Evolutionary conservation across 2,888 invertebrate genomes (phyloP).

Genomic region (Athalia cordata): DNA sequence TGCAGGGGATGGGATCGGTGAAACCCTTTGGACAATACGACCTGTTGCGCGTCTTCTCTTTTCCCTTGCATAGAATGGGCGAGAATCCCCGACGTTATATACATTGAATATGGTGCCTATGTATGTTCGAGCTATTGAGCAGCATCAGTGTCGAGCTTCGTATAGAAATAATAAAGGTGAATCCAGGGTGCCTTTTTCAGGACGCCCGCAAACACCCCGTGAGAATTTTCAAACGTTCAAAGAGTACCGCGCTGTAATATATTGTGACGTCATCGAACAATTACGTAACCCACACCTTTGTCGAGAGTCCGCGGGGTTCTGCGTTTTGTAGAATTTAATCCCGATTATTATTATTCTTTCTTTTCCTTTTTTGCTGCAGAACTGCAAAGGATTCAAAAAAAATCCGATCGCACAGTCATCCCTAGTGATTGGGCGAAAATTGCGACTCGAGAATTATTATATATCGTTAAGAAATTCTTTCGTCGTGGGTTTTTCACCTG

Average conservation of each 20-base stretch:
- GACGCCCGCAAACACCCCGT: slow-evolving; percentile 59
- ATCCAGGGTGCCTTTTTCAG: slow-evolving; percentile 48
- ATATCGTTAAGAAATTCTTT: too few relatives aligned
- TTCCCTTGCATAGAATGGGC: background rate
- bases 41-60: slow-evolving; percentile 31
- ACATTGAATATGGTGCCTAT: background rate
- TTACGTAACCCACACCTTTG: slow-evolving; percentile 64
- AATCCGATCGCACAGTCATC: slow-evolving; percentile 5
- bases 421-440: too few relatives aligned
- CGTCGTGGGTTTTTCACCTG: too few relatives aligned
- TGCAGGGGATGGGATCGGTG: background rate
- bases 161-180: too few relatives aligned
- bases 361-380: background rate
- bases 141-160: background rate
- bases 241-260: slow-evolving; percentile 61
- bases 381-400: slow-evolving; percentile 21
- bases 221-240: slow-evolving; percentile 67
- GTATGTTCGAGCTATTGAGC: background rate
- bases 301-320: too few relatives aligned
- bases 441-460: too few relatives aligned
- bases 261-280: slow-evolving; percentile 64
- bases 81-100: background rate
- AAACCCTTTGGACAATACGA: slow-evolving; percentile 22
- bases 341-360: background rate
- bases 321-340: background rate